phyloP scores from a whole-genome alignment of 2,113 vertebrate species.

The Rousettus leschenaultii region DNA sequence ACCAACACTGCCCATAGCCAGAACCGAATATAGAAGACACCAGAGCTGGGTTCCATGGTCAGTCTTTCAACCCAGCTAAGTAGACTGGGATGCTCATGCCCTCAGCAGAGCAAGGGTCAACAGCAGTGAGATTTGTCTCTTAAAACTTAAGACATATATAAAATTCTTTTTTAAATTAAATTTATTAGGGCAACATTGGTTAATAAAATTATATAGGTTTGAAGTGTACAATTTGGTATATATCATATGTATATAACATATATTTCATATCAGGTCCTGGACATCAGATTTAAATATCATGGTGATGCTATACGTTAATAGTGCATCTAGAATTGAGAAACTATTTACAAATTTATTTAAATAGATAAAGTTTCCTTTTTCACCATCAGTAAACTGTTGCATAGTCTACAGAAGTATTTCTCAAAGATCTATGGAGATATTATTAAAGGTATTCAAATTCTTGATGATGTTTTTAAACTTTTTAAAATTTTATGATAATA shows the following conservation, averaged over 20 bases:
- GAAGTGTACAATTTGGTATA: too few relatives aligned
- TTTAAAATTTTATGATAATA: not conserved
- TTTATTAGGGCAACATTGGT: too few relatives aligned
- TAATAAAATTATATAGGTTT: too few relatives aligned
- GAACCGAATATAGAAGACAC: not conserved
- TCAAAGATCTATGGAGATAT: not conserved
- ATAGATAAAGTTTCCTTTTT: not conserved
- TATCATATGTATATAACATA: not conserved
- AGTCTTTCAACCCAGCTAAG: not conserved
- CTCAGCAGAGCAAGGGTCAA: not conserved
- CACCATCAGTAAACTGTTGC: not conserved
- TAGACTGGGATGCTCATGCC: not conserved
- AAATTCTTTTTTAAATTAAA: not conserved
- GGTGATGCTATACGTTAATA: not conserved
- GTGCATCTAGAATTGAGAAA: not conserved
- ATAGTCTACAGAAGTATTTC: not conserved
- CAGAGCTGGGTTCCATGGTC: not conserved
- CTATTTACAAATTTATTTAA: not conserved
- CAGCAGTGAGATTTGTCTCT: not conserved
- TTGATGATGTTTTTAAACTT: not conserved
- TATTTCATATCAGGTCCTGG: not conserved
- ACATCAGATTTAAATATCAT: not conserved
- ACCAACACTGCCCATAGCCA: not conserved
- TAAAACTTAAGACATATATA: not conserved
- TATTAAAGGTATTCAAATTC: constrained; percentile 15